Evolutionary conservation across 2,113 vertebrate species (phyloP).

Genomic region (Malurus cyaneus): DNA sequence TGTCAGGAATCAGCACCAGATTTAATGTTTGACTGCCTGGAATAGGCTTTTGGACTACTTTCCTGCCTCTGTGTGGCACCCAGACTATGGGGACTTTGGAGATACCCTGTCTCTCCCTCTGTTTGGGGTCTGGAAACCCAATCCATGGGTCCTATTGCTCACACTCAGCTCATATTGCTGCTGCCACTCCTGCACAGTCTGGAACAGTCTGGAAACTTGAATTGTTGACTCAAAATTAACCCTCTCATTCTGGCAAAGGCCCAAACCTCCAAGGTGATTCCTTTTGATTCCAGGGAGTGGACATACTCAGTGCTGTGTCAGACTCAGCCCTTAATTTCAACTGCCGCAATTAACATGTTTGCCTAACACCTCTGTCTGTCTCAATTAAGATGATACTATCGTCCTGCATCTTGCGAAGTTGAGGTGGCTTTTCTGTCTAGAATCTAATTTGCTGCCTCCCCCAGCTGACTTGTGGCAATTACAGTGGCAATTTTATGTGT

Average conservation of each 20-base stretch:
- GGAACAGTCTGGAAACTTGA: slow-evolving; percentile 42
- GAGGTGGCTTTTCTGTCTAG: slow-evolving; percentile 51
- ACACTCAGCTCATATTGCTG: neutral
- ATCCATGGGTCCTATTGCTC: neutral
- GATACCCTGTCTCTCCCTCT: neutral
- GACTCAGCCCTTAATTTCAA: slow-evolving; percentile 46
- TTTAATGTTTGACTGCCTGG: neutral
- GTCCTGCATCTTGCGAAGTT: slow-evolving; percentile 5
- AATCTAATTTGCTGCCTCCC: neutral
- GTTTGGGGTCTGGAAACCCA: rapidly evolving
- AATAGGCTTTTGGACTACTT: neutral
- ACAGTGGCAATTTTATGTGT: slow-evolving; percentile 25
- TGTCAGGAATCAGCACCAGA: neutral
- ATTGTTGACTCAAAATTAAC: slow-evolving; percentile 36
- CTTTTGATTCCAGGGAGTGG: slow-evolving; percentile 50
- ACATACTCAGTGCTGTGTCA: slow-evolving; percentile 24
- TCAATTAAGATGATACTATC: slow-evolving; percentile 66
- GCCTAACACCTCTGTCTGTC: slow-evolving; percentile 43
- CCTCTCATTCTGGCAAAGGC: slow-evolving; percentile 17
- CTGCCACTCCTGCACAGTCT: neutral
- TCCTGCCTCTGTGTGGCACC: neutral
- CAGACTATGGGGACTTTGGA: rapidly evolving
- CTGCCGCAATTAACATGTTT: slow-evolving; percentile 35
- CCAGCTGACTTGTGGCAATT: slow-evolving; percentile 23
- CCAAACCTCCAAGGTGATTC: slow-evolving; percentile 56